Conservation (phyloP, 1,140 invertebrate genomes). For the Drosophila fuyamai region DNA sequence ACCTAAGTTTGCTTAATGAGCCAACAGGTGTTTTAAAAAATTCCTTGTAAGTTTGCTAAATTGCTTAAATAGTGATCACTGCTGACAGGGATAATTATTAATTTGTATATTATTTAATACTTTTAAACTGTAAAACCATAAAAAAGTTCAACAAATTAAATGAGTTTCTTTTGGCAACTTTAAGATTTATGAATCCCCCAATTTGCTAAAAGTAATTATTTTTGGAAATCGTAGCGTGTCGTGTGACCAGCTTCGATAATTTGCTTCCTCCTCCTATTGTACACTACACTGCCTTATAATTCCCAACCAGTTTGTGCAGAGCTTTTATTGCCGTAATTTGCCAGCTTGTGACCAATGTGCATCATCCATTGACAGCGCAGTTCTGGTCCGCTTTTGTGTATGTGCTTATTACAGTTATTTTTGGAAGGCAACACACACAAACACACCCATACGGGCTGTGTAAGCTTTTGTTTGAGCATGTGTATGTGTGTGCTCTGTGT, state of each 20-base stretch:
- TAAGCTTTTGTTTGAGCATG: conserved; percentile 60
- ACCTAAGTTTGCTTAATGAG: no score
- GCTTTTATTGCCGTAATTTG: background rate
- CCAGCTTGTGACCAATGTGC: conserved; percentile 31
- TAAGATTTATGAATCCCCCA: no score
- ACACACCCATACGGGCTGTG: conserved; percentile 15
- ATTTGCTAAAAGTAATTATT: no score
- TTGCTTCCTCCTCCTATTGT: no score
- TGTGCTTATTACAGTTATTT: conserved; percentile 73
- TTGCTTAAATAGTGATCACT: no score
- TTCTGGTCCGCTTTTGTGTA: conserved; percentile 47
- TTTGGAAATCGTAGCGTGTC: background rate
- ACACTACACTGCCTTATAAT: conserved; percentile 3
- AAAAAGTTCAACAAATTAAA: no score
- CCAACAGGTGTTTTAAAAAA: no score
- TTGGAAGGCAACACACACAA: conserved; percentile 56
- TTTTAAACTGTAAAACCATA: no score
- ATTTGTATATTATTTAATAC: no score
- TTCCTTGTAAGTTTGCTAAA: no score
- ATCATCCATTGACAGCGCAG: conserved; percentile 38
- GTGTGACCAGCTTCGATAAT: background rate
- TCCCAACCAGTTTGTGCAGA: conserved; percentile 3
- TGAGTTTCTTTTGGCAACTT: no score
- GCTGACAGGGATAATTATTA: no score
- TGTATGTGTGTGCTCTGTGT: conserved; percentile 30